A percentile compares a stretch with the other conserved stretches of the same genome.
Conservation (phyloP, 1,140 invertebrate genomes). For the Phortica variegata region DNA sequence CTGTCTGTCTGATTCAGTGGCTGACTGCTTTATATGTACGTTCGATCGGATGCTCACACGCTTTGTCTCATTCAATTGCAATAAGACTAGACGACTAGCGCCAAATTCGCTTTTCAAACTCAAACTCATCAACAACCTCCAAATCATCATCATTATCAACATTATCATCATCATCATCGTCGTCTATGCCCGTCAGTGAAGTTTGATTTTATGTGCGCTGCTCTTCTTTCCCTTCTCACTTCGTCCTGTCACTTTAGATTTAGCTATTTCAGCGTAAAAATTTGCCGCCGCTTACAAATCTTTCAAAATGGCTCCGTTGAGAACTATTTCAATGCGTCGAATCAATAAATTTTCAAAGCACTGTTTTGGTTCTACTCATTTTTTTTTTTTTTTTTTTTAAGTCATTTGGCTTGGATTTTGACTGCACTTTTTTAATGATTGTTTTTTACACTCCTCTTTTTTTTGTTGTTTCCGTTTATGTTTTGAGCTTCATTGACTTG, state of each 20-base stretch:
- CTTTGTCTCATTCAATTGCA: conserved; percentile 48
- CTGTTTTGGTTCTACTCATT: conserved; percentile 42
- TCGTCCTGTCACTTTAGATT: conserved; percentile 22
- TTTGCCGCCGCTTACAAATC: conserved; percentile 48
- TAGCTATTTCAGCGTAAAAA: conserved; percentile 49
- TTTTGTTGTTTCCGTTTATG: no score
- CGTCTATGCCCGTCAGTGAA: no score
- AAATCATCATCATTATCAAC: no score
- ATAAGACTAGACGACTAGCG: no score
- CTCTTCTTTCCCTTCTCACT: not conserved
- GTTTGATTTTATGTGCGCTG: conserved; percentile 23
- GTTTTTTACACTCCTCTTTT: no score
- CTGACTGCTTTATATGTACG: not conserved
- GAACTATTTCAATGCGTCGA: conserved; percentile 56
- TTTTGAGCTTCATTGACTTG: no score
- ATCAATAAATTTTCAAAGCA: conserved; percentile 48
- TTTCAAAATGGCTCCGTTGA: conserved; percentile 47
- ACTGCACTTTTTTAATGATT: no score
- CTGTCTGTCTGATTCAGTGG: no score
- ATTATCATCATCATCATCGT: no score
- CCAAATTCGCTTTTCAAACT: no score
- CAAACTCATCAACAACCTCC: no score
- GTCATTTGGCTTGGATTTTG: no score
- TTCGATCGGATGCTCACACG: conserved; percentile 10
- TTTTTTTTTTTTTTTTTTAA: not conserved